These are phyloP conservation scores for Tipula helvola DNA, from an alignment of 2,888 invertebrate genomes.

Conservation along the genomic window DNA sequence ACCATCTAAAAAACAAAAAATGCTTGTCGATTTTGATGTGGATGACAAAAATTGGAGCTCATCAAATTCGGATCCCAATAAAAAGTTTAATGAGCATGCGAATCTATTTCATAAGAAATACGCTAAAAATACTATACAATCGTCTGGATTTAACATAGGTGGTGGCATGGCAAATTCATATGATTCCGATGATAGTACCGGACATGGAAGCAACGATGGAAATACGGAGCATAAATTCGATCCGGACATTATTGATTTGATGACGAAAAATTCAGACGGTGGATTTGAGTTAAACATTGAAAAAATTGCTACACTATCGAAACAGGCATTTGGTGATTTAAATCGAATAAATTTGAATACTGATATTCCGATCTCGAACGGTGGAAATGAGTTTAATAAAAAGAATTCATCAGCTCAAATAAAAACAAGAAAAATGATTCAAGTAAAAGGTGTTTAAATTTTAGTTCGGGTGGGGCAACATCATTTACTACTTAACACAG, in stretches of 20 bases:
- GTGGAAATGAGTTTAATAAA: background rate
- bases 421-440: slow-evolving; percentile 4
- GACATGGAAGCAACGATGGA: background rate
- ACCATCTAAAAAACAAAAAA: slow-evolving; percentile 18
- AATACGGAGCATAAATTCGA: slow-evolving; percentile 15
- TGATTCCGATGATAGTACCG: background rate
- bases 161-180: background rate
- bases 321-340: background rate
- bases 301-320: slow-evolving; percentile 14
- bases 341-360: background rate
- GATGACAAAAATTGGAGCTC: slow-evolving; percentile 22
- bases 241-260: slow-evolving; percentile 18
- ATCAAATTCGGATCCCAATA: slow-evolving; percentile 11
- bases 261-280: slow-evolving; percentile 18
- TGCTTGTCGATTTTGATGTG: slow-evolving; percentile 21
- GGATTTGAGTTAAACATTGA: slow-evolving; percentile 19
- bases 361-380: background rate
- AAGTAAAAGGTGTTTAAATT: background rate
- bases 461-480: background rate
- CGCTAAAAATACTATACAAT: slow-evolving; percentile 18
- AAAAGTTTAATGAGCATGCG: slow-evolving; percentile 12
- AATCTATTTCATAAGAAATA: slow-evolving; percentile 13
- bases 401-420: slow-evolving; percentile 4
- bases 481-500: background rate
- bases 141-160: slow-evolving; percentile 21